Evolutionary conservation across 1,140 invertebrate species (phyloP).

Genomic region (Achatina immaculata): DNA sequence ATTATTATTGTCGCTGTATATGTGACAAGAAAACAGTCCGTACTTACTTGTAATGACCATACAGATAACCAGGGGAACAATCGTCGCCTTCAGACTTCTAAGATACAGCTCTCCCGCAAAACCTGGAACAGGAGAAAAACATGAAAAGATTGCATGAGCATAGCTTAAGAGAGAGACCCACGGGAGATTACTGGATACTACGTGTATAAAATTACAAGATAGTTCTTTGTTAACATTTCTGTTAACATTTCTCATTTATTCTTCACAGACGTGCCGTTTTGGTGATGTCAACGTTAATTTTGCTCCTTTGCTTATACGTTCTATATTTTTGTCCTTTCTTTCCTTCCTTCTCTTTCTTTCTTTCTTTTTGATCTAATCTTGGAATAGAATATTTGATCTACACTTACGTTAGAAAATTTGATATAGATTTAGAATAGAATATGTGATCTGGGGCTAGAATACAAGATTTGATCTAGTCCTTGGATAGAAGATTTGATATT

Average conservation of each 20-base stretch:
- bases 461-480: too few species aligned
- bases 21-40: too few species aligned
- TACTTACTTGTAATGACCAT: conserved; percentile 66
- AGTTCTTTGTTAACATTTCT: neutral
- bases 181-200: neutral
- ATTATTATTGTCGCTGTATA: too few species aligned
- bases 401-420: too few species aligned
- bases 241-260: neutral
- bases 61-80: conserved; percentile 71
- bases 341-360: too few species aligned
- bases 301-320: neutral
- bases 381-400: too few species aligned
- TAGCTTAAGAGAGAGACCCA: neutral
- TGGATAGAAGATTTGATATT: too few species aligned
- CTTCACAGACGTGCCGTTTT: neutral
- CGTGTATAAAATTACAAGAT: neutral
- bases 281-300: neutral
- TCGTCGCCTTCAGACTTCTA: conserved; percentile 71
- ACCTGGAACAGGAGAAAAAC: conserved; percentile 73
- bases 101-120: conserved; percentile 77
- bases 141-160: neutral
- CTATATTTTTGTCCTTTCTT: neutral
- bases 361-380: too few species aligned
- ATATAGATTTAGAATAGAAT: too few species aligned
- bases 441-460: too few species aligned